Conservation (phyloP, 37 sponge, comb jelly and placozoan species). For the Bolinopsis microptera region DNA sequence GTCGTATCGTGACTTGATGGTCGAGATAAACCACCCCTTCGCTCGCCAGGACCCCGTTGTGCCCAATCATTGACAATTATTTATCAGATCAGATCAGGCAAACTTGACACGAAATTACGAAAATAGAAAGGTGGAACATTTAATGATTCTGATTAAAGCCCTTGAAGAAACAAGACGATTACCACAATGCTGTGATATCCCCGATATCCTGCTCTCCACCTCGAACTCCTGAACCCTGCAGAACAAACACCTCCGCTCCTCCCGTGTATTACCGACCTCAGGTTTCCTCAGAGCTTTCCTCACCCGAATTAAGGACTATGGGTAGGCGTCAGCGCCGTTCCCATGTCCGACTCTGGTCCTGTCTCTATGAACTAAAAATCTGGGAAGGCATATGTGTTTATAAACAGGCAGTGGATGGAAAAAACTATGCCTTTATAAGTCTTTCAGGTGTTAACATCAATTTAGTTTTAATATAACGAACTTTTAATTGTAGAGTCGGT, state of each 20-base stretch:
- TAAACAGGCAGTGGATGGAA: too few species aligned
- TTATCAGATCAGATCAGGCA: too few species aligned
- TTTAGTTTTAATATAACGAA: too few species aligned
- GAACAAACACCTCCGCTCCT: slow-evolving; percentile 16
- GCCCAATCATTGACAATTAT: slow-evolving; percentile 36
- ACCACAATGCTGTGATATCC: slow-evolving; percentile 40
- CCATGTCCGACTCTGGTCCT: slow-evolving; percentile 46
- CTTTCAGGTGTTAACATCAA: too few species aligned
- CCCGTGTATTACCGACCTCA: slow-evolving; percentile 19
- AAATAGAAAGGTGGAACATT: too few species aligned
- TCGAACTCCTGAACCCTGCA: slow-evolving; percentile 3
- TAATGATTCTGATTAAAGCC: too few species aligned
- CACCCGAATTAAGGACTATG: slow-evolving; percentile 22
- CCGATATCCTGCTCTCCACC: slow-evolving; percentile 37
- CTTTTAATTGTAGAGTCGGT: too few species aligned
- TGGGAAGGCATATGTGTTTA: too few species aligned
- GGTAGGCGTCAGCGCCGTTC: slow-evolving; percentile 57
- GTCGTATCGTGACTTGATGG: slow-evolving; percentile 31
- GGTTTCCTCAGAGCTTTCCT: neutral
- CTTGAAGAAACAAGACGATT: too few species aligned
- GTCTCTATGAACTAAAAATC: slow-evolving; percentile 43
- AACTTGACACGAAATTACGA: too few species aligned
- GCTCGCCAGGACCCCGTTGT: slow-evolving; percentile 18
- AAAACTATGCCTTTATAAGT: too few species aligned
- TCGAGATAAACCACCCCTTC: slow-evolving; percentile 21